phyloP scores from a whole-genome alignment of 2,113 vertebrate species.

The Sorex fumeus region DNA sequence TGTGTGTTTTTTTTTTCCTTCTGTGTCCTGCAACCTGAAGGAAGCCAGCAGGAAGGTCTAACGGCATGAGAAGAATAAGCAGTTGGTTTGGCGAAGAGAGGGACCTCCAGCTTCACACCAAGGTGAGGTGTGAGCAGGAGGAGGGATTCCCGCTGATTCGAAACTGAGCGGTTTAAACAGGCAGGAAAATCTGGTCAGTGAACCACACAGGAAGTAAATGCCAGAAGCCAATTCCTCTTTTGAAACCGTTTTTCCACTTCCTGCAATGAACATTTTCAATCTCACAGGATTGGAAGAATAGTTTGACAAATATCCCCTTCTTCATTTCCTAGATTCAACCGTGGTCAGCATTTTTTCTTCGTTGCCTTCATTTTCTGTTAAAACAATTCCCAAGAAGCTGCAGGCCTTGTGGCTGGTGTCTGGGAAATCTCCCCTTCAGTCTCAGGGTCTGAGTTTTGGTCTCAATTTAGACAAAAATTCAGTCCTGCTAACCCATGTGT shows the following conservation, averaged over 20 bases:
- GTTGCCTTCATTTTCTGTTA: not conserved
- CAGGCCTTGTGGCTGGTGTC: not conserved
- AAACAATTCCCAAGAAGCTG: not conserved
- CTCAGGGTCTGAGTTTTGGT: not conserved
- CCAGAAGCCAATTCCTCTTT: not conserved
- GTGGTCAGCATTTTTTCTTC: not conserved
- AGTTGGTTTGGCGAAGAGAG: not conserved
- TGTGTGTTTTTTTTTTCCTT: not conserved
- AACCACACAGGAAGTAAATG: constrained; percentile 39
- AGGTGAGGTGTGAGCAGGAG: not conserved
- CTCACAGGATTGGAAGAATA: not conserved
- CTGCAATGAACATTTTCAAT: not conserved
- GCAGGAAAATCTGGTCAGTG: not conserved
- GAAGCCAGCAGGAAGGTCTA: not conserved
- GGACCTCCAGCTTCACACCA: not conserved
- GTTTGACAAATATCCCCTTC: not conserved
- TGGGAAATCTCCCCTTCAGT: not conserved
- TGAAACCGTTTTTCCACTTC: not conserved
- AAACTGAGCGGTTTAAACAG: not conserved
- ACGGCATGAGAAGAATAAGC: not conserved
- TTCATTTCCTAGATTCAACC: not conserved
- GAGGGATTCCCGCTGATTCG: not conserved
- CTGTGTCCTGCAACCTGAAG: not conserved
- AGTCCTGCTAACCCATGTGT: not conserved
- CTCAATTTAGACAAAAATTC: not conserved